Percentiles rank a stretch among this genome's conserved stretches.
These are phyloP conservation scores for Habroteleia sp. DNA, from an alignment of 2,888 invertebrate species.

Conservation along the genomic window DNA sequence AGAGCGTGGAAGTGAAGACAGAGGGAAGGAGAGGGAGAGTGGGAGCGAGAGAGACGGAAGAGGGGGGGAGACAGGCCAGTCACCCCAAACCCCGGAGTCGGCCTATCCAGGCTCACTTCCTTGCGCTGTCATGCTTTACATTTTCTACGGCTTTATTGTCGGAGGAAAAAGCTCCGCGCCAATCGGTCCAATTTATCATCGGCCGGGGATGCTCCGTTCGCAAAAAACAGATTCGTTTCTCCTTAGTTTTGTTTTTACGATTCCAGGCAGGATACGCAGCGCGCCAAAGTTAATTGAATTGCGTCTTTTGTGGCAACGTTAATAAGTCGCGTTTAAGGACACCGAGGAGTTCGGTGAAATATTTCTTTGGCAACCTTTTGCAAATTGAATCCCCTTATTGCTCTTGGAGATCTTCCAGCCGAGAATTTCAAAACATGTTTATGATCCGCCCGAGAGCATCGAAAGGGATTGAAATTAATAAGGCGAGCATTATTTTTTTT, in stretches of 20 bases:
- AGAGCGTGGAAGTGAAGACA: constrained; percentile 15
- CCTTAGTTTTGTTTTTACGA: constrained; percentile 18
- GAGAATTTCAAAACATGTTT: constrained; percentile 30
- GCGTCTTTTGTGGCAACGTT: constrained; percentile 12
- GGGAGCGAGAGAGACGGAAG: constrained; percentile 4
- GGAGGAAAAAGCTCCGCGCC: constrained; percentile 27
- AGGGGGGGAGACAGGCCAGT: constrained; percentile 28
- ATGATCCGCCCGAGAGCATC: constrained; percentile 18
- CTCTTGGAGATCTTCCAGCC: constrained; percentile 47
- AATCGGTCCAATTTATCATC: constrained; percentile 39
- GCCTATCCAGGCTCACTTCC: constrained; percentile 46
- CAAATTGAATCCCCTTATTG: constrained; percentile 29
- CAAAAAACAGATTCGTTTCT: constrained; percentile 14
- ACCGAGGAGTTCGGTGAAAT: constrained; percentile 1
- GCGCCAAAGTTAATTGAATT: constrained; percentile 29
- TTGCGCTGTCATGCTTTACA: constrained; percentile 48
- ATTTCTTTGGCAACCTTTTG: constrained; percentile 22
- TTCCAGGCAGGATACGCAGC: background rate
- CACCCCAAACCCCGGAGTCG: constrained; percentile 32
- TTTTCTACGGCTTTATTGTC: constrained; percentile 47
- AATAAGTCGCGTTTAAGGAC: constrained; percentile 22
- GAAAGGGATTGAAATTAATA: constrained; percentile 39
- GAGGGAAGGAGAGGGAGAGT: background rate
- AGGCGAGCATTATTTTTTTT: constrained; percentile 7
- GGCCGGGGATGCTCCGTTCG: background rate